phyloP scores from a whole-genome alignment of 2,888 invertebrate species.

The Meta bourneti region DNA sequence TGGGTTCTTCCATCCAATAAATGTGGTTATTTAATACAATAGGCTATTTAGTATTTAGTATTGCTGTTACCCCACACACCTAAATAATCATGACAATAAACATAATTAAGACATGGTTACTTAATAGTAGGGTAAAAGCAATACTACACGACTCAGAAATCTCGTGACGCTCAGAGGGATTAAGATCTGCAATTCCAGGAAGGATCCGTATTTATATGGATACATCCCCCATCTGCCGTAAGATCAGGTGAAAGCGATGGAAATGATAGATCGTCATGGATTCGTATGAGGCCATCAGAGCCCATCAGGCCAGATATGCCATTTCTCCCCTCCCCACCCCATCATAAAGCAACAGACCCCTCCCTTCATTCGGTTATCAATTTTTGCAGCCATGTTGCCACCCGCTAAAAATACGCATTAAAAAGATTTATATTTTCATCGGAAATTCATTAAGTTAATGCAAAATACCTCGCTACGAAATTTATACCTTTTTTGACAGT shows the following conservation, averaged over 20 bases:
- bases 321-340: slow-evolving; percentile 3
- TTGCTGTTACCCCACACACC: no score
- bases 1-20: no score
- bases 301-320: slow-evolving; percentile 7
- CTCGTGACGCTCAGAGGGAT: no score
- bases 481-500: slow-evolving; percentile 50
- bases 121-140: no score
- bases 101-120: no score
- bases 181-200: no score
- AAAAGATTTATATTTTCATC: slow-evolving; percentile 74
- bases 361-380: slow-evolving; percentile 54
- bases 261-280: slow-evolving; percentile 56
- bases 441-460: slow-evolving; percentile 74
- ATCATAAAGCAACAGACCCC: slow-evolving; percentile 35
- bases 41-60: no score
- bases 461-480: slow-evolving; percentile 44
- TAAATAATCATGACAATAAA: no score
- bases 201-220: not conserved
- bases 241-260: slow-evolving; percentile 63
- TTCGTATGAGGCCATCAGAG: slow-evolving; percentile 23
- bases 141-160: no score
- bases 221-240: not conserved
- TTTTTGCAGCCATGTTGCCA: slow-evolving; percentile 65
- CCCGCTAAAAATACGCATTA: slow-evolving; percentile 63
- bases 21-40: no score